Evolutionary conservation across 2,888 invertebrate genomes (phyloP).

Genomic region (Eutolmus rufibarbis): DNA sequence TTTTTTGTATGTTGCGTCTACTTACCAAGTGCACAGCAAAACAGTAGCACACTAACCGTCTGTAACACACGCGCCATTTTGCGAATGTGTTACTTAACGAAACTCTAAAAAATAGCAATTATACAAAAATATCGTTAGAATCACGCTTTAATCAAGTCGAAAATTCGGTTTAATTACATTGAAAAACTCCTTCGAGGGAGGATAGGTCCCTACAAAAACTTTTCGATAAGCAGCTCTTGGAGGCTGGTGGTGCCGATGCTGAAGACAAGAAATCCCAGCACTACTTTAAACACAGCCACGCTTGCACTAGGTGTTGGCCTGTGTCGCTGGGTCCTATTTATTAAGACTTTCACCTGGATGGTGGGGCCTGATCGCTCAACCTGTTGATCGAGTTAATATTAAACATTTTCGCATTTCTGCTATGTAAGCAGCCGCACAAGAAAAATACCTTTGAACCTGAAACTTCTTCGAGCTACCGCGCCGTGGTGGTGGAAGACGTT

Average conservation of each 20-base stretch:
- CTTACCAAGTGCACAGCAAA: constrained; percentile 60
- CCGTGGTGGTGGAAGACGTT: background rate
- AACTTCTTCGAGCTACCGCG: background rate
- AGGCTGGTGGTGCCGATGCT: constrained; percentile 20
- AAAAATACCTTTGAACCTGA: constrained; percentile 7
- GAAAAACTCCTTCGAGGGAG: background rate
- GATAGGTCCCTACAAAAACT: background rate
- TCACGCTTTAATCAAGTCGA: background rate
- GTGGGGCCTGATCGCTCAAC: constrained; percentile 53
- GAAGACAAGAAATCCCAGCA: constrained; percentile 52
- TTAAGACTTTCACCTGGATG: constrained; percentile 59
- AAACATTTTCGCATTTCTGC: constrained; percentile 25
- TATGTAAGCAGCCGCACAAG: background rate
- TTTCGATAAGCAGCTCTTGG: background rate
- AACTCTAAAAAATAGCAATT: constrained; percentile 40
- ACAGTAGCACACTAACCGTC: constrained; percentile 58
- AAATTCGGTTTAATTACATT: background rate
- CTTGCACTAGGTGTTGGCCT: constrained; percentile 64
- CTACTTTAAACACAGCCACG: constrained; percentile 63
- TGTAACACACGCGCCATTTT: constrained; percentile 62
- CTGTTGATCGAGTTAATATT: constrained; percentile 7
- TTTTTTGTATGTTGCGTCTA: constrained; percentile 49
- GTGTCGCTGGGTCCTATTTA: constrained; percentile 63
- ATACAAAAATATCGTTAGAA: background rate
- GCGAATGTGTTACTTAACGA: constrained; percentile 53